A percentile compares a stretch with the other conserved stretches of the same genome.
phyloP scores from a whole-genome alignment of 1,140 invertebrate species.

The Penaeus vannamei region DNA sequence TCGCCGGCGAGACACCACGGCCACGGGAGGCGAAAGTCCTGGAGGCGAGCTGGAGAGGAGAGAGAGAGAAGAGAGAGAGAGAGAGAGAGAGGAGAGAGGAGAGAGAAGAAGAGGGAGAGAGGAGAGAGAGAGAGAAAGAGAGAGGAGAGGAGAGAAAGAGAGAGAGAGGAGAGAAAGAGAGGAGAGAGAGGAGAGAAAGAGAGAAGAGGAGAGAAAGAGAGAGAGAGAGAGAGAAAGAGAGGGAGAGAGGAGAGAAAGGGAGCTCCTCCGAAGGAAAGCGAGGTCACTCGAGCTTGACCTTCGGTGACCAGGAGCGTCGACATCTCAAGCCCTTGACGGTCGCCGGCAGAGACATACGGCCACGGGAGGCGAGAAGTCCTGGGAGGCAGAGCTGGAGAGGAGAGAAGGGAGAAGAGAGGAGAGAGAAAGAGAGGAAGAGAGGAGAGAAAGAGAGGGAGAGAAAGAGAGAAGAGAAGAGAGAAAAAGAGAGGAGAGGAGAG shows the following conservation, averaged over 20 bases:
- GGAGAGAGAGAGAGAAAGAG: too few relatives aligned
- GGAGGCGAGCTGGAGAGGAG: too few relatives aligned
- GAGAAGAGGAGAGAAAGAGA: neutral
- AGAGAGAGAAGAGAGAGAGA: too few relatives aligned
- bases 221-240: too few relatives aligned
- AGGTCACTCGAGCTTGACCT: neutral
- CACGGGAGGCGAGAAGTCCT: neutral
- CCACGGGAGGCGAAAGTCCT: too few relatives aligned
- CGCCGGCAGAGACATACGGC: neutral
- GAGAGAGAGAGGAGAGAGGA: neutral
- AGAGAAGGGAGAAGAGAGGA: neutral
- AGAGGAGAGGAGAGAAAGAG: neutral
- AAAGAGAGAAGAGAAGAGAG: neutral
- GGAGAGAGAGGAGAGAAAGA: neutral
- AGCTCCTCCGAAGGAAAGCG: neutral
- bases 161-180: neutral
- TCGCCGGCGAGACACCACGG: neutral
- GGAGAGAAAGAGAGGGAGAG: neutral
- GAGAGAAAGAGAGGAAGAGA: neutral
- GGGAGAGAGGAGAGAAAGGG: slow-evolving; percentile 10
- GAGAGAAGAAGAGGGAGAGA: too few relatives aligned
- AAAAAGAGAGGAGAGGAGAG: neutral
- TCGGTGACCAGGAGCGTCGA: neutral
- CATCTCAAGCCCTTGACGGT: too few relatives aligned
- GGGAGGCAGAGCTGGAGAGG: neutral